phyloP scores from a whole-genome alignment of 2,888 invertebrate species.

The Rhingia rostrata region DNA sequence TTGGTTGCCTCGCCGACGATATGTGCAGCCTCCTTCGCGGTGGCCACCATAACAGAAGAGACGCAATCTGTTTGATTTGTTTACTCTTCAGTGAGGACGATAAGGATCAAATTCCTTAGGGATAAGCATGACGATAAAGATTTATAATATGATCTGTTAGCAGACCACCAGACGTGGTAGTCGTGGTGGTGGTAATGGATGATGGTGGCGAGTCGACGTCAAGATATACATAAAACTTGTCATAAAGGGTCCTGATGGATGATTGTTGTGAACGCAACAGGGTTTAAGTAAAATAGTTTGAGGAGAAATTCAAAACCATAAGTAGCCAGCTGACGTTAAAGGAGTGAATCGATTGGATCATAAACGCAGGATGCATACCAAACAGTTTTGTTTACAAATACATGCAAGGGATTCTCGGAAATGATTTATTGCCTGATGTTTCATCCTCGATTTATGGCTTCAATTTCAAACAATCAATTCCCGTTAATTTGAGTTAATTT shows the following conservation, averaged over 20 bases:
- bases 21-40: conserved; percentile 5
- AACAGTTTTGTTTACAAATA: conserved; percentile 2
- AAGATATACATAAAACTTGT: neutral
- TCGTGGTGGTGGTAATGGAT: neutral
- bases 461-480: neutral
- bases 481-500: no score
- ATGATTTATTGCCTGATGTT: neutral
- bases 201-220: conserved; percentile 21
- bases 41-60: conserved; percentile 18
- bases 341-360: neutral
- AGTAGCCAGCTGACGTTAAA: neutral
- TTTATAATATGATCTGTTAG: conserved; percentile 14
- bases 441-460: neutral
- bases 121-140: conserved; percentile 19
- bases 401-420: neutral
- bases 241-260: neutral
- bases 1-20: neutral
- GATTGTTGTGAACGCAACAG: neutral
- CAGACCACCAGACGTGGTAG: conserved; percentile 18
- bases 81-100: conserved; percentile 34
- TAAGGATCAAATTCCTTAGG: conserved; percentile 59
- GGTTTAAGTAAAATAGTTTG: neutral
- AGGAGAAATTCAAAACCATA: conserved; percentile 6
- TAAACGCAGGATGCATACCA: neutral
- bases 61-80: conserved; percentile 69